Base-by-base conservation (phyloP, 1,140 invertebrate species). In the Temnothorax longispinosus region DNA sequence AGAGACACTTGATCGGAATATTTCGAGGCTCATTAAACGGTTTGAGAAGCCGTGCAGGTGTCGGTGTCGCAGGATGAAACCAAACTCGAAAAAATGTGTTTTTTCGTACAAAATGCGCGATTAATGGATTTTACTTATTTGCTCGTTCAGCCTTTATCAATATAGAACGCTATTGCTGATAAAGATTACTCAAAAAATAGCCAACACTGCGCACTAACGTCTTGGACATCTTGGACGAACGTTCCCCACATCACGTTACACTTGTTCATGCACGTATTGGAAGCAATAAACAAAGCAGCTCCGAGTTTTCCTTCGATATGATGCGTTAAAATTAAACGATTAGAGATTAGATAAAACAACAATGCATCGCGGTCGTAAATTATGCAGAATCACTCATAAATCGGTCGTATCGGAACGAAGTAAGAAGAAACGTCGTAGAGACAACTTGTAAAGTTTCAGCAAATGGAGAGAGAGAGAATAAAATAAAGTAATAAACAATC, bases 281-380 rank as follows among this genome's bases (percentile, higher is more conserved):
- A 60, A 47, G 0, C 41, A 21, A 50, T 47, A 78, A 65, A 65
- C 27, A 52, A 50, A 64, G 32, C 8, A 54, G 52, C 52, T 10
- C 10, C n/a, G 7, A 60, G 21, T 7, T n/a, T 47, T 15, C n/a
- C 27, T 38, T 35, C 44, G 41, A 15, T 50, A 65, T 65, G 18
- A 27, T 11, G 21, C 5, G 11, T 64, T 64, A 64, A 54, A 27
- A 27, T 27, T 41, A 41, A 41, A 62, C 3, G 54, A 60, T 77
- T 77, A 77, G 41, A 78, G 54, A 60, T 77, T 77, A 77, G 41
- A 78, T 65, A 21, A 54, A 54, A 52, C 0, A 21, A 8, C 2
- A 54, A 78, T 35, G 65, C 1, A 32, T 18, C 15, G 13, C 27
- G 15, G 10, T 18, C 8, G 18, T 21, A 64, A 47, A 47, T 77